These are phyloP conservation scores for Saguinus midas DNA, from an alignment of 2,113 vertebrate species.

Conservation along the genomic window DNA sequence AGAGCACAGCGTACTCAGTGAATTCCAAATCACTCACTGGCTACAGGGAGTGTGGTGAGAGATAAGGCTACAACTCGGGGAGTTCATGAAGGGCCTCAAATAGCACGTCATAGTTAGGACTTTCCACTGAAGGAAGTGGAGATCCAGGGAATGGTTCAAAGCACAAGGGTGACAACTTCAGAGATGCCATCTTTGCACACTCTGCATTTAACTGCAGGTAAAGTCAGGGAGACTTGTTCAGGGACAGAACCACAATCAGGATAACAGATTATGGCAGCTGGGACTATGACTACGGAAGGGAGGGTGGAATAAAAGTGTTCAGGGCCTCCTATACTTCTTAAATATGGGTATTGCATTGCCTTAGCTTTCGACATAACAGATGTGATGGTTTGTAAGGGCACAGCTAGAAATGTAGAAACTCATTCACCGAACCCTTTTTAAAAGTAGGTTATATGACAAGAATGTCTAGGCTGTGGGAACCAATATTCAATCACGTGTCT, in stretches of 20 bases:
- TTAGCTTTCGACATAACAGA: background rate
- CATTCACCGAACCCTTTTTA: background rate
- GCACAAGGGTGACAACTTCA: background rate
- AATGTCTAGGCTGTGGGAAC: slow-evolving; percentile 55
- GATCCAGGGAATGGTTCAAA: background rate
- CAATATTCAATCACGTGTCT: slow-evolving; percentile 50
- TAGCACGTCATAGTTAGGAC: background rate
- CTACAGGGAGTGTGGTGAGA: background rate
- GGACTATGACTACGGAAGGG: background rate
- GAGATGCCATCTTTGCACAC: background rate
- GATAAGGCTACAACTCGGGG: background rate
- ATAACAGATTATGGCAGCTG: background rate
- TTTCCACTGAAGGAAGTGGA: background rate
- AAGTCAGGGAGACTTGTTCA: background rate
- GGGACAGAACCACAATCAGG: background rate
- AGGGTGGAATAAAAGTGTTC: background rate
- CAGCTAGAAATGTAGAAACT: background rate
- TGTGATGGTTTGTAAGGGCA: background rate
- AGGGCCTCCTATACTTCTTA: background rate
- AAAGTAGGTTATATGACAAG: background rate
- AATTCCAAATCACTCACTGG: background rate
- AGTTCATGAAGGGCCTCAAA: background rate
- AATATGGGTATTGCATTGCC: background rate
- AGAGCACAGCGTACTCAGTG: background rate
- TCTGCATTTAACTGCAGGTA: background rate